Percentiles rank a stretch among this genome's conserved stretches.
phyloP scores from a whole-genome alignment of 2,888 invertebrate species.

The Malachius bipustulatus region DNA sequence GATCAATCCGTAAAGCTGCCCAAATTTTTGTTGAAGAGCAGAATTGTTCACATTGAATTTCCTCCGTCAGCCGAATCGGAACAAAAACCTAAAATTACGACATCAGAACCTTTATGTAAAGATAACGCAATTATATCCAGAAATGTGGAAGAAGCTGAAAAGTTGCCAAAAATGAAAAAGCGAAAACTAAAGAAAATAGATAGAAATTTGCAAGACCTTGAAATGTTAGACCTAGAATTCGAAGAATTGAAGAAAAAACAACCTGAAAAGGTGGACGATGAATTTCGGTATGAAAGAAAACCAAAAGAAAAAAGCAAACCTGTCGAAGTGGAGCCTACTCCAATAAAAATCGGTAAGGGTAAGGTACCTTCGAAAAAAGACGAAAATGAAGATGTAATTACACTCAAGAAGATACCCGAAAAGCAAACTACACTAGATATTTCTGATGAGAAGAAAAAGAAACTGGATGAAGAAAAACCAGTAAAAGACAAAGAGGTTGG shows the following conservation, averaged over 20 bases:
- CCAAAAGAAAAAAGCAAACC: slow-evolving; percentile 20
- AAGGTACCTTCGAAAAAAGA: slow-evolving; percentile 31
- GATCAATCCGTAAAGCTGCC: slow-evolving; percentile 38
- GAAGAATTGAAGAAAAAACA: slow-evolving; percentile 33
- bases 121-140: slow-evolving; percentile 39
- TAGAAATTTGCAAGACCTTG: slow-evolving; percentile 35
- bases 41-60: slow-evolving; percentile 45
- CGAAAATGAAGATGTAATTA: slow-evolving; percentile 36
- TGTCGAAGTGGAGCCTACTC: slow-evolving; percentile 27
- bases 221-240: slow-evolving; percentile 37
- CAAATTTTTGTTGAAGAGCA: slow-evolving; percentile 58
- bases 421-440: slow-evolving; percentile 32
- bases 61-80: slow-evolving; percentile 31
- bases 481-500: slow-evolving; percentile 22
- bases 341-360: slow-evolving; percentile 46
- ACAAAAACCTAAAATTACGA: slow-evolving; percentile 29
- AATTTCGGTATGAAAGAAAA: slow-evolving; percentile 23
- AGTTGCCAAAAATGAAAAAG: slow-evolving; percentile 29
- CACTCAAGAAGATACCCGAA: slow-evolving; percentile 41
- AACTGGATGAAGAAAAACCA: slow-evolving; percentile 23
- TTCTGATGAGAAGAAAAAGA: slow-evolving; percentile 19
- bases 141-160: slow-evolving; percentile 39
- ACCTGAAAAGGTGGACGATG: slow-evolving; percentile 33
- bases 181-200: slow-evolving; percentile 34
- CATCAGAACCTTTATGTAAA: slow-evolving; percentile 31